These are phyloP conservation scores for Agrilus biguttatus DNA, from an alignment of 2,888 invertebrate species.

Conservation along the genomic window DNA sequence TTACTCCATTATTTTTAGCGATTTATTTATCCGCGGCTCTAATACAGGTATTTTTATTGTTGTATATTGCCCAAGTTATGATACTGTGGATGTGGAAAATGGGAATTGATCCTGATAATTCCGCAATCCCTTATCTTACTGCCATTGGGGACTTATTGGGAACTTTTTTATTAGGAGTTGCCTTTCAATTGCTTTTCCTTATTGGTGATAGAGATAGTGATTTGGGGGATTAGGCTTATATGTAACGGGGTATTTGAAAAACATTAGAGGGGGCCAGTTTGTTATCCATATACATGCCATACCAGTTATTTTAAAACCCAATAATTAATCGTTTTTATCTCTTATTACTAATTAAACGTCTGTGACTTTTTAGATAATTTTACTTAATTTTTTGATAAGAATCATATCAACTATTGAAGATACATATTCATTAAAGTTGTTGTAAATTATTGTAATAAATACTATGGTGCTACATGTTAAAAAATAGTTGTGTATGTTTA, in stretches of 20 bases:
- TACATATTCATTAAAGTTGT: too few relatives aligned
- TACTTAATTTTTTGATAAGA: too few relatives aligned
- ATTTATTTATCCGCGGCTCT: conserved; percentile 39
- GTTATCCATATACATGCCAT: too few relatives aligned
- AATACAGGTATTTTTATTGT: conserved; percentile 46
- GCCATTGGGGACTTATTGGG: conserved; percentile 82
- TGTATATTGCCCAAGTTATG: conserved; percentile 70
- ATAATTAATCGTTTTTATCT: too few relatives aligned
- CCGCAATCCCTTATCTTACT: conserved; percentile 79
- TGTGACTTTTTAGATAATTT: too few relatives aligned
- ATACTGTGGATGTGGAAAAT: conserved; percentile 71
- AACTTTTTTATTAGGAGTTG: conserved; percentile 59
- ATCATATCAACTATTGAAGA: too few relatives aligned
- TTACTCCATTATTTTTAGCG: conserved; percentile 65
- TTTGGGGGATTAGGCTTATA: conserved; percentile 44
- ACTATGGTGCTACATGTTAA: too few relatives aligned
- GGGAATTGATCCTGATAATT: conserved; percentile 77
- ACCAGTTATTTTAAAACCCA: too few relatives aligned
- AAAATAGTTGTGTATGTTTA: too few relatives aligned
- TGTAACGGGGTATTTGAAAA: neutral
- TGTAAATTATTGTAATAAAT: too few relatives aligned
- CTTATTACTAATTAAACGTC: too few relatives aligned
- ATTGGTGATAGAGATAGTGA: conserved; percentile 64
- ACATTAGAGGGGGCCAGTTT: too few relatives aligned
- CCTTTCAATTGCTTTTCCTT: conserved; percentile 56